Percentiles rank a stretch among this genome's conserved stretches.
These are phyloP conservation scores for Typhlomys cinereus DNA, from an alignment of 2,113 vertebrate species.

Conservation along the genomic window DNA sequence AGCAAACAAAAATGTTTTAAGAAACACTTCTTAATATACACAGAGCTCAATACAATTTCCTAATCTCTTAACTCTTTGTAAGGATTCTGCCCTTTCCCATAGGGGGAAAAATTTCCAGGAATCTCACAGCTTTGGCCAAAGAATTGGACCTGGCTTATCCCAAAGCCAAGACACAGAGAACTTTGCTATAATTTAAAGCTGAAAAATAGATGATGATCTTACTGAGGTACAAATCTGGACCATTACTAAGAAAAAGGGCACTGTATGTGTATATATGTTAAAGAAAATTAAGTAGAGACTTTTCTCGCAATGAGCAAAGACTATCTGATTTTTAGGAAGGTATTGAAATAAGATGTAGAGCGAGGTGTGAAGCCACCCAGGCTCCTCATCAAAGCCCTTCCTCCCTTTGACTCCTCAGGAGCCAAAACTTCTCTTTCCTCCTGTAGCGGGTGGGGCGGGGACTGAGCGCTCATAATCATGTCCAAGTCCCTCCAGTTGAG, in stretches of 20 bases:
- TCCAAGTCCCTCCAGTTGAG: neutral
- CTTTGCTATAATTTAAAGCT: neutral
- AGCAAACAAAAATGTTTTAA: neutral
- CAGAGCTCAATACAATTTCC: neutral
- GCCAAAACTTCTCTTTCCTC: neutral
- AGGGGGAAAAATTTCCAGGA: neutral
- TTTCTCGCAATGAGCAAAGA: neutral
- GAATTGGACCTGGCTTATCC: neutral
- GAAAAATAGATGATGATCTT: neutral
- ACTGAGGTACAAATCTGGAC: neutral
- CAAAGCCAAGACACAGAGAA: neutral
- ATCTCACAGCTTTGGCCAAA: neutral
- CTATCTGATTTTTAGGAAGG: neutral
- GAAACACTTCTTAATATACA: neutral
- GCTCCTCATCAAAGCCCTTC: neutral
- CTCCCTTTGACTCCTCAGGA: neutral
- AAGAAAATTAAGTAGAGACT: neutral
- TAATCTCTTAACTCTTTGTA: neutral
- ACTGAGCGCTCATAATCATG: neutral
- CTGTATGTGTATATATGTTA: neutral
- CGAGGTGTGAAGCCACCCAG: neutral
- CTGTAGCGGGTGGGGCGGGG: neutral
- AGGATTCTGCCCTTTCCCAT: neutral
- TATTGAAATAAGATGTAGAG: conserved; percentile 9
- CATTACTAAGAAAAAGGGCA: neutral